Percentiles rank a stretch among this genome's conserved stretches.
Evolutionary conservation across 2,113 vertebrate species (phyloP).

Genomic region (Takifugu bimaculatus): DNA sequence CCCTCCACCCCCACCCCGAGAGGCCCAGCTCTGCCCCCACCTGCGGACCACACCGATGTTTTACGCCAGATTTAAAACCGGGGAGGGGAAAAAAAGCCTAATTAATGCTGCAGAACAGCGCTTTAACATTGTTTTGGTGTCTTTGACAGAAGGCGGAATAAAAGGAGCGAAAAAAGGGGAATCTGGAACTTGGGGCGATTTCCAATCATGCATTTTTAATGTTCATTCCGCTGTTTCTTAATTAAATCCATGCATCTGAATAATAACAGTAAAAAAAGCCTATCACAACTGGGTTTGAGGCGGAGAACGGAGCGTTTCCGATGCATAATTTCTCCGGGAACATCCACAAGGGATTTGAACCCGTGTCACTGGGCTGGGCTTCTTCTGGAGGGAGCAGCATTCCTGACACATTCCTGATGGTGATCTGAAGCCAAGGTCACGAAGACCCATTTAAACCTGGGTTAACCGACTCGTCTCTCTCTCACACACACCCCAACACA

Average conservation of each 20-base stretch:
- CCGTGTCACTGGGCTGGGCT: conserved; percentile 7
- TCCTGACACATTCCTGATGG: not conserved
- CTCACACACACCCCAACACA: conserved; percentile 14
- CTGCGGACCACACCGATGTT: conserved; percentile 3
- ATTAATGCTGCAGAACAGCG: conserved; percentile 38
- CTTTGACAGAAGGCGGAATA: conserved; percentile 32
- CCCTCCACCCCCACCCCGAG: conserved; percentile 10
- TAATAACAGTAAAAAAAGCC: conserved; percentile 48
- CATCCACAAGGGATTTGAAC: conserved; percentile 45
- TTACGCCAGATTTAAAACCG: not conserved
- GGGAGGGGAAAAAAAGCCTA: conserved; percentile 14
- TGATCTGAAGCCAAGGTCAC: conserved; percentile 26
- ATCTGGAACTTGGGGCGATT: conserved; percentile 73
- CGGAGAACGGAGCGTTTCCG: conserved; percentile 34
- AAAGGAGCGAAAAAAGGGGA: conserved; percentile 10
- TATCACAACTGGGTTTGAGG: conserved; percentile 23
- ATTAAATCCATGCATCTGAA: conserved; percentile 83
- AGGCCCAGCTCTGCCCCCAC: conserved; percentile 15
- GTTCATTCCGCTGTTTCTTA: conserved; percentile 79
- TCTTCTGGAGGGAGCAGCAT: too few species aligned
- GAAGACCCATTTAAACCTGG: conserved; percentile 35
- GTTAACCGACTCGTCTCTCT: conserved; percentile 36
- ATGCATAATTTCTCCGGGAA: conserved; percentile 57
- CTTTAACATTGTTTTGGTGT: conserved; percentile 59
- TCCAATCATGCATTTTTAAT: conserved; percentile 80